phyloP scores from a whole-genome alignment of 2,888 invertebrate genomes.

The Pristionchus maxplancki region DNA sequence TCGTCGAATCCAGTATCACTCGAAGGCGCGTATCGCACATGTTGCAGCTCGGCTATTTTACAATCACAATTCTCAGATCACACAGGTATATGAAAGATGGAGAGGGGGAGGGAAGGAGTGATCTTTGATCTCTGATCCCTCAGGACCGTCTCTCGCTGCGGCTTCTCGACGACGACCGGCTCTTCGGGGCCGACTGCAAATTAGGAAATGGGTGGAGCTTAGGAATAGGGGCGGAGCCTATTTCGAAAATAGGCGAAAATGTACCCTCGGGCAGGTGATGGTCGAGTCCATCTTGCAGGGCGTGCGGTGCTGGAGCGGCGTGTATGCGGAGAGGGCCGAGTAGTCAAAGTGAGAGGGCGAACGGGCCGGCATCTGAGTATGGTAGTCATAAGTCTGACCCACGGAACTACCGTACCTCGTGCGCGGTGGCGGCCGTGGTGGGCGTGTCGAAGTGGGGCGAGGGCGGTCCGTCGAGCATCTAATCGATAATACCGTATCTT shows the following conservation, averaged over 20 bases:
- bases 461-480: neutral
- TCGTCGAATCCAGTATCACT: constrained; percentile 46
- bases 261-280: neutral
- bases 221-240: neutral
- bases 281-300: constrained; percentile 35
- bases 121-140: constrained; percentile 1
- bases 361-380: neutral
- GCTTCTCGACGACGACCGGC: constrained; percentile 14
- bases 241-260: neutral
- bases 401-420: neutral
- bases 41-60: constrained; percentile 35
- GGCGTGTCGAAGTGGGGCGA: neutral
- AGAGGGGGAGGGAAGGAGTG: neutral
- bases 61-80: neutral
- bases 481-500: neutral
- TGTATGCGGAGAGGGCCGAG: constrained; percentile 18
- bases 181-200: neutral
- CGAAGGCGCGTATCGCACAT: constrained; percentile 36
- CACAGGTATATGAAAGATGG: neutral
- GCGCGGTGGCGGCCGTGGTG: neutral
- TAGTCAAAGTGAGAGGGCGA: constrained; percentile 29
- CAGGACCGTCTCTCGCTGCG: constrained; percentile 30
- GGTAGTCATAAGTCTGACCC: neutral
- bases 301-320: neutral
- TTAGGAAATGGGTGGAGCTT: neutral